Percentiles rank a stretch among this genome's conserved stretches.
Conservation (phyloP, 2,797 vertebrate species). For the Mus minutoides region DNA sequence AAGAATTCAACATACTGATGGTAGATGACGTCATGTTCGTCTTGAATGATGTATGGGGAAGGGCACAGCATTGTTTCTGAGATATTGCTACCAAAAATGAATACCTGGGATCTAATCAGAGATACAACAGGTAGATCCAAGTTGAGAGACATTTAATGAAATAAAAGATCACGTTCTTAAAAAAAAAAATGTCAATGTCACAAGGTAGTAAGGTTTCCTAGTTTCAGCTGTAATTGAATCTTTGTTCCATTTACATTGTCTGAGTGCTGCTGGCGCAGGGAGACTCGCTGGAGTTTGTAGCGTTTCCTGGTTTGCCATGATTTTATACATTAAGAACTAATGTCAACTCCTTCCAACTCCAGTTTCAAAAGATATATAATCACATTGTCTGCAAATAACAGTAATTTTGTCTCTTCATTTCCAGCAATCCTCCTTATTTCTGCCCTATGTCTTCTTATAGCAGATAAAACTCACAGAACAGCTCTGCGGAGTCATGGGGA, state of each 20-base stretch:
- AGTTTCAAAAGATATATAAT: slow-evolving; percentile 50
- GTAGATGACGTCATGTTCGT: neutral
- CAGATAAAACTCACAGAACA: slow-evolving; percentile 21
- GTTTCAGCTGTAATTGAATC: slow-evolving; percentile 8
- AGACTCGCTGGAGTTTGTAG: slow-evolving; percentile 7
- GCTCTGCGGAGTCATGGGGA: neutral
- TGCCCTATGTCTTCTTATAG: neutral
- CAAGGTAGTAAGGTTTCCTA: neutral
- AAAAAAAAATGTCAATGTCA: neutral
- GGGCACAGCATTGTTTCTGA: neutral
- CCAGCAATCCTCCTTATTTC: slow-evolving; percentile 24
- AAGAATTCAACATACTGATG: neutral
- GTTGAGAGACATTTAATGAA: slow-evolving; percentile 36
- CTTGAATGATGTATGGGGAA: neutral
- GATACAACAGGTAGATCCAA: slow-evolving; percentile 9
- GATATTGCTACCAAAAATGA: neutral
- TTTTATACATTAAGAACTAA: slow-evolving; percentile 55
- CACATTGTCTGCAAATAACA: slow-evolving; percentile 54
- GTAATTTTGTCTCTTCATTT: slow-evolving; percentile 63
- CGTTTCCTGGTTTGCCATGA: slow-evolving; percentile 17
- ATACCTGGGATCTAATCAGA: slow-evolving; percentile 4
- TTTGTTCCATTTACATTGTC: neutral
- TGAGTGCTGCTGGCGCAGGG: neutral
- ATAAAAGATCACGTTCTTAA: slow-evolving; percentile 22
- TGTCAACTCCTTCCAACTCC: slow-evolving; percentile 32